Evolutionary conservation across 1,140 invertebrate genomes (phyloP).

Genomic region (Brachystomella parvula): DNA sequence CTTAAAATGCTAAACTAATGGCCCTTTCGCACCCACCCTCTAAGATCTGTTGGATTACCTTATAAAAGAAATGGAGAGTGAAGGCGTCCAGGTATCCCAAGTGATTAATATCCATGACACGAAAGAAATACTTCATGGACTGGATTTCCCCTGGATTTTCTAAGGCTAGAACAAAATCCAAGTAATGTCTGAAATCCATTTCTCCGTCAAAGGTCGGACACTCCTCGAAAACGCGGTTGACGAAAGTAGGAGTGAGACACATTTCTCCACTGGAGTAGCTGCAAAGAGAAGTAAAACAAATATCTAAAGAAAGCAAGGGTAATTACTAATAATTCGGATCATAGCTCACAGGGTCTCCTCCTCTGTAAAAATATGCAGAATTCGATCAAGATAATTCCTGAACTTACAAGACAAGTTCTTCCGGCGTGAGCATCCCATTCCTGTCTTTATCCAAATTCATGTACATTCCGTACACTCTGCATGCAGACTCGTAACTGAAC

Average conservation of each 20-base stretch:
- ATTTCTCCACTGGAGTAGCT: conserved; percentile 85
- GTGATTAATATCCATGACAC: conserved; percentile 82
- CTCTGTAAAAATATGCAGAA: background rate
- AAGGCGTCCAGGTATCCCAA: conserved; percentile 82
- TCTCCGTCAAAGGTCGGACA: conserved; percentile 90
- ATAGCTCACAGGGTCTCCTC: too few relatives aligned
- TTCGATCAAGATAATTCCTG: background rate
- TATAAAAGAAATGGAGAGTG: conserved; percentile 86
- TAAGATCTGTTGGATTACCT: conserved; percentile 48
- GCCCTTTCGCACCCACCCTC: conserved; percentile 11
- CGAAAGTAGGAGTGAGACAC: conserved; percentile 67
- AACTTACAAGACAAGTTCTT: conserved; percentile 68
- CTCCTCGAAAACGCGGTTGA: conserved; percentile 89
- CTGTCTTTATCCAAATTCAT: conserved; percentile 87
- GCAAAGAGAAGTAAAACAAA: conserved; percentile 29
- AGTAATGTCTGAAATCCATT: conserved; percentile 96
- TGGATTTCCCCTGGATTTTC: conserved; percentile 88
- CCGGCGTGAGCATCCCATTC: conserved; percentile 88
- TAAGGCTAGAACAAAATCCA: conserved; percentile 87
- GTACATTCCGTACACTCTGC: conserved; percentile 86
- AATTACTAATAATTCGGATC: too few relatives aligned
- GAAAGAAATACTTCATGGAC: conserved; percentile 82
- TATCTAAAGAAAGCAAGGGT: too few relatives aligned
- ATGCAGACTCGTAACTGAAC: conserved; percentile 85
- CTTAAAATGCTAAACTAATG: background rate